These are phyloP conservation scores for Danio choprae DNA, from an alignment of 2,797 vertebrate species.

Conservation along the genomic window DNA sequence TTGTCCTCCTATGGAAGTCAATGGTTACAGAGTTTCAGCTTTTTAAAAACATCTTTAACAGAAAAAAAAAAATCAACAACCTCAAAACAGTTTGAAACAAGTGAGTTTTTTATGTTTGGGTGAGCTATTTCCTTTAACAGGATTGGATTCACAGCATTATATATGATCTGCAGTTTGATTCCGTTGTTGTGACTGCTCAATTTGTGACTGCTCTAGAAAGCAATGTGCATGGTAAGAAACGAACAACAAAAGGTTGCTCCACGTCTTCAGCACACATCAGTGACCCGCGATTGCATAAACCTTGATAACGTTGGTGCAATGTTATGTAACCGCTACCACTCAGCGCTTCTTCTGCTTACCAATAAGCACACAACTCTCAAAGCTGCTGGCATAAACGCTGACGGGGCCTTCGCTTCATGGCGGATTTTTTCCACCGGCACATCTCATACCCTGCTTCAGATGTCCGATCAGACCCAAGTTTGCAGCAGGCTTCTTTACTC, in stretches of 20 bases:
- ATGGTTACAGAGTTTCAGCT: too few relatives aligned
- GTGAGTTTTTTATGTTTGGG: too few relatives aligned
- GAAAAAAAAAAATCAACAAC: too few relatives aligned
- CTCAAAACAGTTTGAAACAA: too few relatives aligned
- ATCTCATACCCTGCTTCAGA: not conserved
- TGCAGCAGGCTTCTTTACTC: not conserved
- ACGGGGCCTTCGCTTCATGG: slow-evolving; percentile 19
- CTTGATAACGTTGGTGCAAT: slow-evolving; percentile 38
- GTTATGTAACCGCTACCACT: slow-evolving; percentile 37
- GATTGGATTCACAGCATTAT: not conserved
- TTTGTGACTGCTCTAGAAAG: slow-evolving; percentile 7
- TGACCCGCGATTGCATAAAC: slow-evolving; percentile 37
- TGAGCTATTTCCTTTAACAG: too few relatives aligned
- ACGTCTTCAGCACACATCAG: slow-evolving; percentile 38
- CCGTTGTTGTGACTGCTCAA: not conserved
- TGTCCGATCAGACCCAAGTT: slow-evolving; percentile 18
- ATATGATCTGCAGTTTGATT: not conserved
- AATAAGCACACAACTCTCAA: slow-evolving; percentile 38
- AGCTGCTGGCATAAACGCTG: slow-evolving; percentile 43
- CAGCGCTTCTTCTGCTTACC: slow-evolving; percentile 37
- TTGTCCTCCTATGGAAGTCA: too few relatives aligned
- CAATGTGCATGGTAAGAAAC: not conserved
- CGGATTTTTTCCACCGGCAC: not conserved
- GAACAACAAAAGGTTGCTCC: slow-evolving; percentile 3
- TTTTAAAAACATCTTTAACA: too few relatives aligned